Evolutionary conservation across 2,113 vertebrate genomes (phyloP), one percentile per base, ranked within the genome.

Genomic region (Scomber colias): DNA sequence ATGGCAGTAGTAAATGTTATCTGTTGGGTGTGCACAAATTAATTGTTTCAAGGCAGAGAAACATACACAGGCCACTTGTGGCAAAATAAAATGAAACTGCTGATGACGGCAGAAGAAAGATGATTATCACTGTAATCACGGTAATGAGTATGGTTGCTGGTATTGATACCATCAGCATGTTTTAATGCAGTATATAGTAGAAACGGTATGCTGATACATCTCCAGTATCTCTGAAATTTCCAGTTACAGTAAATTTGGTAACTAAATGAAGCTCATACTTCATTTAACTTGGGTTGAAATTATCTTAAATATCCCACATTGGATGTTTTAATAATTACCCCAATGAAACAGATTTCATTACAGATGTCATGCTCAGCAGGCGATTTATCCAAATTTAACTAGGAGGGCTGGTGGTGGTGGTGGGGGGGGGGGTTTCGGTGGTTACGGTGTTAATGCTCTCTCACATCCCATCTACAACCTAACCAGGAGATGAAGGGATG

Each of bases 321-420:
- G 14, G 9, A n/a, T 77, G 53, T 40, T 72, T 66, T 40, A n/a
- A 54, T 81, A 49, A 66, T 17, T 46, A 11, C 27, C 48, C 48
- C 59, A 24, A 31, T 70, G 44, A 60, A 56, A 68, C 3, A 75
- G 51, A 77, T 65, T 84, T 71, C 8, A 79, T 75, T 63, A 50
- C 5, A 66, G 54, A 73, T 85, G 27, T 70, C 61, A 66, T 67
- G 77, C 65, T 57, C 76, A 62, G 74, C 27, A 51, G 71, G 60
- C 61, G 24, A 84, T 90, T 46, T 54, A 63, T 77, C 10, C 53
- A 81, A 66, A 73, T 70, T 71, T 76, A 57, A 76, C 5, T 31
- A 66, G 67, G n/a, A 17, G n/a, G 50, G 50, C 63, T 48, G 11
- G 21, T n/a, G 21, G 60, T 57, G 65, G 51, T 2, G 24, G 24